Evolutionary conservation across 2,888 invertebrate species (phyloP), one percentile per base, ranked within the genome.

Genomic region (Himalopsyche tibetana): DNA sequence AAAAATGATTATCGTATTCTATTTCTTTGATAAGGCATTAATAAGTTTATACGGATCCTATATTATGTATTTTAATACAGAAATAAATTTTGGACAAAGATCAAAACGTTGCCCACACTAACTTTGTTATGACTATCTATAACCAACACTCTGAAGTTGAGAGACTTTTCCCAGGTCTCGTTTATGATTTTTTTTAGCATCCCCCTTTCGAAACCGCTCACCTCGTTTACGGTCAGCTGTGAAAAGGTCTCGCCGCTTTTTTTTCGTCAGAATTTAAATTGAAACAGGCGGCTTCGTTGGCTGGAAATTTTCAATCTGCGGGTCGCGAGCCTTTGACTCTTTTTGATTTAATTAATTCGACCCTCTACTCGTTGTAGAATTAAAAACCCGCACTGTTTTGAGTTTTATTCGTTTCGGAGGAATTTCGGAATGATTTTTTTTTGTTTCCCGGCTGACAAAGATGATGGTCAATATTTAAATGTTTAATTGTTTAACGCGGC

Each of bases 221-320:
- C 40, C 80, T 80, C 80, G 80, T 80, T 80, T 80, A 38, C 80
- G 80, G 80, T 42, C 38, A 42, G 42, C 80, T 42, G 80, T 80
- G 80, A 42, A 80, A 80, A 36, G 80, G n/a, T 80, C 80, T 80
- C 19, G 63, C 63, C 6, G 15, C 5, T 51, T 51, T 80, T 74
- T 80, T 80, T 80, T 11, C 36, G 80, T 40, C 80, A 80, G 80
- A 80, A 40, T 38, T 38, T 80, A 80, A 80, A 80, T 80, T 80
- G 40, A 80, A 42, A 38, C 28, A 12, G 74, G 74, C 74, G 28
- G 38, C 28, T 11, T 17, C 4, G 51, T 51, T 40, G 38, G 80
- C 5, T 38, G 80, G 40, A 80, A 80, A 42, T 63, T 63, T 63
- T 63, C 63, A 63, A 63, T 63, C 80, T 80, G 40, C 80, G 40